Base-by-base conservation (phyloP, 2,113 vertebrate genomes). In the Merops nubicus region DNA sequence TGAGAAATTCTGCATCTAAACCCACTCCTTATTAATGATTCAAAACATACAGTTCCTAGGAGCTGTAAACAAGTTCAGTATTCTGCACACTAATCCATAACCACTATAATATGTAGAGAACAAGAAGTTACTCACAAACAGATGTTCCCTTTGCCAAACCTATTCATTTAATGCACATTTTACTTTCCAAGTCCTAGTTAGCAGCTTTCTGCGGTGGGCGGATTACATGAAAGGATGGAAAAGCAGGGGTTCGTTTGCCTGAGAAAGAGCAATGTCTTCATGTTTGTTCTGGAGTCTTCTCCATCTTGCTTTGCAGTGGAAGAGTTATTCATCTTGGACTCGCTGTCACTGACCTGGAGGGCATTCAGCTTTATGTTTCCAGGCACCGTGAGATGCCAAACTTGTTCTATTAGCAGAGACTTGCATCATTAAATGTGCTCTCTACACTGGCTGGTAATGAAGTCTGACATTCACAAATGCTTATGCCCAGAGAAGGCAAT, bases 91-190 rank as follows among this genome's bases (percentile, higher is more conserved):
- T 95, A 91, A 96, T 88, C 81, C 83, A 83, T 95, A 95, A 97
- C 78, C 48, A 94, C 94, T 92, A 89, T 97, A 80, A 78, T 60
- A 84, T 89, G 91, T 36, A 91, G 74, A 75, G 93, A 96, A 94
- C 89, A 94, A 90, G 89, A 89, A 76, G 72, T 94, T 96, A 89
- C 81, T 85, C 89, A 92, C 67, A 91, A 96, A 85, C 96, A 96
- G 95, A 93, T 95, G 89, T 93, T 96, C 38, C 43, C 36, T 80
- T 50, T 89, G 85, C 85, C 91, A 86, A 91, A 78, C 62, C 83
- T 69, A 94, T 88, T 96, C 77, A 74, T 92, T 91, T 69, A 93
- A 79, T 79, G 63, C 77, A 91, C 90, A 62, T 96, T 85, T 93
- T 81, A 75, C 79, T 93, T 96, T 91, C 90, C 93, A 92, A 82